These are phyloP conservation scores for Quadriops clusia DNA, from an alignment of 2,888 invertebrate species.

Conservation along the genomic window DNA sequence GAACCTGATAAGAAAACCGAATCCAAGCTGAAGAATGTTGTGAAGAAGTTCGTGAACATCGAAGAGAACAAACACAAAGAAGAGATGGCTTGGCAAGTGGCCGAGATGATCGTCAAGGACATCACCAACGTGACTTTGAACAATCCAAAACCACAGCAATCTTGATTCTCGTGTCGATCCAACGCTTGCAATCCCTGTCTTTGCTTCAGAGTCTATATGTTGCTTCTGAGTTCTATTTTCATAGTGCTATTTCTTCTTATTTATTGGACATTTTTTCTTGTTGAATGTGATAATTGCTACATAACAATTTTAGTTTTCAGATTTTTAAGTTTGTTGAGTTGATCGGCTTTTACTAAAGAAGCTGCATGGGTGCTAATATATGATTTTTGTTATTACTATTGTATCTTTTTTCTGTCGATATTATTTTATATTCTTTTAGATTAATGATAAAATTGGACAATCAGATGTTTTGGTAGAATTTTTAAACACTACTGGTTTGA, in stretches of 20 bases:
- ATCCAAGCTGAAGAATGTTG: constrained; percentile 42
- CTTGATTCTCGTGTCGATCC: constrained; percentile 15
- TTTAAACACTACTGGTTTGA: too few relatives aligned
- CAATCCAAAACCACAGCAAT: constrained; percentile 29
- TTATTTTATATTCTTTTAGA: constrained; percentile 8
- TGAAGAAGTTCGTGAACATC: constrained; percentile 69
- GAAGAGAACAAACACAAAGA: constrained; percentile 84
- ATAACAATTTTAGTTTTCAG: too few relatives aligned
- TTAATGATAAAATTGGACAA: too few relatives aligned
- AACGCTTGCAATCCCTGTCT: too few relatives aligned
- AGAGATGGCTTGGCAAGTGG: constrained; percentile 94
- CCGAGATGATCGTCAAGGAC: constrained; percentile 94
- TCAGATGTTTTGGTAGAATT: too few relatives aligned
- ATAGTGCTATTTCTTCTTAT: too few relatives aligned
- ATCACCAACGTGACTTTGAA: constrained; percentile 77
- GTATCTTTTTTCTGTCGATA: constrained; percentile 7
- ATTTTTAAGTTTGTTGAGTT: too few relatives aligned
- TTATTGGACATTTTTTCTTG: too few relatives aligned
- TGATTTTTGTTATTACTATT: constrained; percentile 6
- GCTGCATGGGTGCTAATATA: constrained; percentile 2
- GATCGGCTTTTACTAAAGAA: constrained; percentile 3
- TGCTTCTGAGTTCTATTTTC: too few relatives aligned
- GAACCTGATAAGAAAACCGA: constrained; percentile 49
- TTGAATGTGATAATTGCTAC: too few relatives aligned
- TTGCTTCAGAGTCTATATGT: too few relatives aligned